Base-by-base conservation (phyloP, 2,888 invertebrate genomes). In the Troides helena region DNA sequence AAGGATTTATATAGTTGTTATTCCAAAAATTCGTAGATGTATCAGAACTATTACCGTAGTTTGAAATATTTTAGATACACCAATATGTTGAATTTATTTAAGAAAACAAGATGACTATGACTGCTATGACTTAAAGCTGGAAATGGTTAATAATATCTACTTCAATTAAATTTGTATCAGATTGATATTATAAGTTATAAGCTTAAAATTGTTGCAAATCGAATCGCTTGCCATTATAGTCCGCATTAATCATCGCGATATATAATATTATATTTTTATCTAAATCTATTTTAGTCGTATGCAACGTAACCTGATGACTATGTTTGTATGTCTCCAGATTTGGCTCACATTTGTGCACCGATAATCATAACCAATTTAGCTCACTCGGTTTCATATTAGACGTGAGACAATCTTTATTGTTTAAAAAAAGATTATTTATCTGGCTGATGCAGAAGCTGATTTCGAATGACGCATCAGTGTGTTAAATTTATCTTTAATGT, bases 291-390 rank as follows among this genome's bases (percentile, higher is more conserved):
- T 71, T 39, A 12, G 61, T 8, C 50, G 66, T 56, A 46, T 50
- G 65, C 64, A 65, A 58, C 25, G 67, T 67, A 67, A 65, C 36
- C 61, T 58, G 65, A 67, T 71, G 70, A 65, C 57, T 65, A 61
- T 68, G 67, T 65, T 67, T 67, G 65, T 70, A 36, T 62, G 62
- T 14, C 43, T 65, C 21, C 70, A n/a, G 63, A 63, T 71, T 67
- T 67, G 65, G 67, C 70, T 67, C 61, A 50, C 46, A 39, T 68
- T 61, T 67, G 56, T 67, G 30, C 36, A 12, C 59, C 25, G 57
- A 23, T 21, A 36, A 21, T 66, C 60, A 67, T 65, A 65, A 63
- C 46, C 46, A 36, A 50, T 68, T 17, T 57, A 64, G n/a, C 18
- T 21, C 12, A 56, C 21, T 21, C 25, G n/a, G 23, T 56, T 25